Percentiles rank a stretch among this genome's conserved stretches.
These are phyloP conservation scores for Synergus gifuensis DNA, from an alignment of 2,888 invertebrate genomes.

Conservation along the genomic window DNA sequence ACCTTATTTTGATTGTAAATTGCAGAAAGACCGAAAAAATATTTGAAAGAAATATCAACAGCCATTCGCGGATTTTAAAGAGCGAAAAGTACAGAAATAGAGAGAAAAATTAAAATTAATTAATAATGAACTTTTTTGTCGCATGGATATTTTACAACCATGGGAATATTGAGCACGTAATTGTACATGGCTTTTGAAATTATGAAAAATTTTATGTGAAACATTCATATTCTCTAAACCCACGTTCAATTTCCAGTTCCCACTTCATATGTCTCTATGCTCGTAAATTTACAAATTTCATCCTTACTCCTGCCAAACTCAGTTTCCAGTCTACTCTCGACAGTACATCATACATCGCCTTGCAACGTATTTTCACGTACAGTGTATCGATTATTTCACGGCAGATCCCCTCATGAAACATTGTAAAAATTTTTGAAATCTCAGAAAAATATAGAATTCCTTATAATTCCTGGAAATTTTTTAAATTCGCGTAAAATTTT, in stretches of 20 bases:
- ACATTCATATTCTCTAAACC: conserved; percentile 38
- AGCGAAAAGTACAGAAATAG: neutral
- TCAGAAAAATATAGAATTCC: no score
- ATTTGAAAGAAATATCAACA: no score
- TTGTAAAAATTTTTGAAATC: neutral
- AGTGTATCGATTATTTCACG: neutral
- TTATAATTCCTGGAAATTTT: no score
- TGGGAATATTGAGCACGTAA: neutral
- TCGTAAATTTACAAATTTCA: conserved; percentile 61
- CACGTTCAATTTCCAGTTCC: conserved; percentile 44
- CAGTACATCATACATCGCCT: conserved; percentile 55
- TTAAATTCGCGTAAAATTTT: no score
- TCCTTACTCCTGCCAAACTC: conserved; percentile 59
- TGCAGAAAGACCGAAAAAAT: no score
- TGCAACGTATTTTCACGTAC: conserved; percentile 51
- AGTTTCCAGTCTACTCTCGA: conserved; percentile 60
- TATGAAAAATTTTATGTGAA: conserved; percentile 36
- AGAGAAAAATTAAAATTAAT: conserved; percentile 3
- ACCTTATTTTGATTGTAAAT: no score
- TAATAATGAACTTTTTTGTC: conserved; percentile 19
- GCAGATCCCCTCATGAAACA: neutral
- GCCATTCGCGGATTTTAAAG: no score
- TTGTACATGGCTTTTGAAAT: neutral
- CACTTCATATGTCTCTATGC: conserved; percentile 44
- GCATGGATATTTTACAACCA: neutral